These are phyloP conservation scores for Tenualosa ilisha DNA, from an alignment of 2,797 vertebrate species.

Conservation along the genomic window DNA sequence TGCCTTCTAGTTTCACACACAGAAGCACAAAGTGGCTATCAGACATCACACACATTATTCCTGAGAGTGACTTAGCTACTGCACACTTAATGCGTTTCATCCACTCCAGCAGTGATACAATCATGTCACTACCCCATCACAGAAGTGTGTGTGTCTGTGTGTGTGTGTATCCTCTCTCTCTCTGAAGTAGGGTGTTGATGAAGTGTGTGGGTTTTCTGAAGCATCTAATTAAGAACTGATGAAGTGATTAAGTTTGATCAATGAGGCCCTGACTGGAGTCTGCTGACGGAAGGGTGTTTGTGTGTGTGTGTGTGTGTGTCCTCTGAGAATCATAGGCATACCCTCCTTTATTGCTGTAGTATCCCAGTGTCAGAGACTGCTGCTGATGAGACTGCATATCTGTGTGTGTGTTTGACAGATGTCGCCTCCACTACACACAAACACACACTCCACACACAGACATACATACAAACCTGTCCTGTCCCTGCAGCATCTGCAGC, in stretches of 20 bases:
- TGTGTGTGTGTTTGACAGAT: not conserved
- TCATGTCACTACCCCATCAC: no score
- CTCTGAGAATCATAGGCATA: not conserved
- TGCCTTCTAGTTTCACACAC: no score
- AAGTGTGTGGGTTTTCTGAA: slow-evolving; percentile 4
- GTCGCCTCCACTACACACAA: no score
- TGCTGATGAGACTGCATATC: not conserved
- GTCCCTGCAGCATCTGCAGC: no score
- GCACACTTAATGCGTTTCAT: no score
- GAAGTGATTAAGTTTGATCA: slow-evolving; percentile 14
- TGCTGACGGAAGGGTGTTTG: not conserved
- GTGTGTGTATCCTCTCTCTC: not conserved
- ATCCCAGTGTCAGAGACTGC: not conserved
- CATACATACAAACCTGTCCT: no score
- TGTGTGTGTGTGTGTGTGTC: not conserved
- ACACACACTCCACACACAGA: no score
- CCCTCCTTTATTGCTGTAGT: not conserved
- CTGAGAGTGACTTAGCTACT: no score
- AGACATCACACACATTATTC: no score
- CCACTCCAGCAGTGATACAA: no score
- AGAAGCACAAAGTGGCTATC: no score
- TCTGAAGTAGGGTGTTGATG: not conserved
- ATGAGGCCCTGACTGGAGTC: not conserved
- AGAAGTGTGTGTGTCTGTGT: not conserved
- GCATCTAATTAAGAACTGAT: not conserved